Base-by-base conservation (phyloP, 2,888 invertebrate species). In the Parascotia fuliginaria region DNA sequence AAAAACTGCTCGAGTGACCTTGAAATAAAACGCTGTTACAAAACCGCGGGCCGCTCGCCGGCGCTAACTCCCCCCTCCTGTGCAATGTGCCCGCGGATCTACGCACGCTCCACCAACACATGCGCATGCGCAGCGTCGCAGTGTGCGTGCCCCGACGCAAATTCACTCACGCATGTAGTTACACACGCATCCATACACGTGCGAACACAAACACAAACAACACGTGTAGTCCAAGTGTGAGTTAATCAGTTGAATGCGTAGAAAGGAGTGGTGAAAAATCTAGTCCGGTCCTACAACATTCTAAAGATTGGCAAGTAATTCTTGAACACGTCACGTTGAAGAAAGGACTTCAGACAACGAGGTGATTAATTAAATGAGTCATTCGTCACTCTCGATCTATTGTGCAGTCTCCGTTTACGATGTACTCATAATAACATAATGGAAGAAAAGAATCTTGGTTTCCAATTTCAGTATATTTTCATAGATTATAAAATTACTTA, bases 21-120 rank as follows among this genome's bases (percentile, higher is more conserved):
- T 92, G 92, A 92, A 91, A 90, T 87, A 88, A 88, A 91, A 86
- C 84, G 85, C 81, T 91, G 79, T 92, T 92, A 92, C 92, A 90
- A 92, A 89, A 92, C 87, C 83, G 89, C 88, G 85, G 78, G 75
- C 87, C 87, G 79, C 81, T 87, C 88, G 87, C 87, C 77, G 83
- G 78, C 81, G 83, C 80, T 81, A 78, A 79, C 75, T 74, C 84
- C 77, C 79, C 81, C 77, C 75, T 77, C 78, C 74, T 74, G 71
- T 76, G 81, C 83, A 80, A 69, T 76, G 76, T 71, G 74, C 78
- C 64, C 79, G 75, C 70, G 53, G 70, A 68, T 65, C 81, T 83
- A 85, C 88, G 83, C 88, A 85, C 84, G 77, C 81, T 75, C 70
- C 70, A 77, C 78, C 67, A 75, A 61, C 73, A 80, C 82, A 78